Evolutionary conservation across 2,888 invertebrate genomes (phyloP), one percentile per base, ranked within the genome.

Genomic region (Micropterix aruncella): DNA sequence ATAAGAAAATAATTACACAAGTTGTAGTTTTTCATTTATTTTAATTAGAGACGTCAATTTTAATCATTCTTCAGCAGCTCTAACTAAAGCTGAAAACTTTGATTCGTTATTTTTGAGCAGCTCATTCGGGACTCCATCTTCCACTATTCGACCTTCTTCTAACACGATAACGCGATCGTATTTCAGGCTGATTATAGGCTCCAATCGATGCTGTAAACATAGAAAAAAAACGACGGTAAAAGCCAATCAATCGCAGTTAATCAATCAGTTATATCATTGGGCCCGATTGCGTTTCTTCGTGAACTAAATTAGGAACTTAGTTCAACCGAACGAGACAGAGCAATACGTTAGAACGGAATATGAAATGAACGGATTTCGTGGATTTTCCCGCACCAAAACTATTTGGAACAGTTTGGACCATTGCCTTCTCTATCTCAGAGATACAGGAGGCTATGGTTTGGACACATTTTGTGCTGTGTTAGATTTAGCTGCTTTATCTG

Each of bases 101-200:
- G 81, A 77, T 55, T 61, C 60, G 2, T 74, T 65, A 44, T 69
- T 70, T 37, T 68, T 60, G 18, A 77, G 65, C 37, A 85, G 63
- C 41, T 74, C 66, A 39, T 59, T 50, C 1, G 83, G 81, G 37
- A 71, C 56, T 40, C 83, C 84, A 49, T 80, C 77, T 59, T 84
- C 84, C 19, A 74, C 74, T 42, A 81, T 68, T 49, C 67, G 63
- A 0, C 86, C 85, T 47, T 73, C 74, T 46, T 85, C 81, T 54
- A 86, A 59, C 39, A 86, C 80, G 49, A 83, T 64, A 44, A 82
- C 75, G 50, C 79, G 73, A 57, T 81, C 80, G 62, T 80, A 85
- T 46, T 77, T 74, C 48, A 82, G n/a, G n/a, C n/a, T n/a, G n/a
- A n/a, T 66, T 46, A 86, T 73, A 2, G 82, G 81, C n/a, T 79